Conservation (phyloP, 2,113 vertebrate species). For the Pristiophorus japonicus region DNA sequence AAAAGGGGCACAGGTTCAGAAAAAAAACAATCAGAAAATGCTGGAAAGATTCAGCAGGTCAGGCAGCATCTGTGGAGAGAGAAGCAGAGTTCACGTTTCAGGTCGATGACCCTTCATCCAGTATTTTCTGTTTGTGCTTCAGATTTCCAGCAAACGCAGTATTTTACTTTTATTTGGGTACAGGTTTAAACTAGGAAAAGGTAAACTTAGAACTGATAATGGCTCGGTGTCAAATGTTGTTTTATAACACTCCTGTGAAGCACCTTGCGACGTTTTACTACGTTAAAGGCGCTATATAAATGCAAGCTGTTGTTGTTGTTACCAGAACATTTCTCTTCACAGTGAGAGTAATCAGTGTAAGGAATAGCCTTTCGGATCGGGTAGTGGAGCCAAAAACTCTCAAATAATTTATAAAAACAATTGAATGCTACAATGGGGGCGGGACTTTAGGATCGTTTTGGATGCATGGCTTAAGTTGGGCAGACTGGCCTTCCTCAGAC, state of each 20-base stretch:
- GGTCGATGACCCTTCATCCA: not conserved
- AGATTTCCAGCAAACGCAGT: not conserved
- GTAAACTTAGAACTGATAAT: not conserved
- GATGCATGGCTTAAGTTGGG: not conserved
- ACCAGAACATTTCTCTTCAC: not conserved
- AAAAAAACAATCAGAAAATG: not conserved
- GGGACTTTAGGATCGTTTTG: not conserved
- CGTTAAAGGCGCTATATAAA: no score
- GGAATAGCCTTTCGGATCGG: not conserved
- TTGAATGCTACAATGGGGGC: not conserved
- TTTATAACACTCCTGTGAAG: no score
- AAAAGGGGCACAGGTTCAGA: not conserved
- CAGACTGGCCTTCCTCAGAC: not conserved
- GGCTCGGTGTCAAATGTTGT: no score
- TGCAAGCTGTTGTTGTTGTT: no score
- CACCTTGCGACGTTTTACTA: no score
- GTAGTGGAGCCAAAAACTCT: not conserved
- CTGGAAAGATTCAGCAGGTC: not conserved
- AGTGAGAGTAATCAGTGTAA: not conserved
- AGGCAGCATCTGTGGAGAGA: not conserved
- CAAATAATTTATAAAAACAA: not conserved
- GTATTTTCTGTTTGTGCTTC: not conserved
- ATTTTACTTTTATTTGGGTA: not conserved
- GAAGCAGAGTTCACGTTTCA: not conserved
- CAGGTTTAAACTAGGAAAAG: not conserved